These are phyloP conservation scores for Amphimedon queenslandica DNA, from an alignment of 37 sponge, comb jelly and placozoan genomes.

Conservation along the genomic window DNA sequence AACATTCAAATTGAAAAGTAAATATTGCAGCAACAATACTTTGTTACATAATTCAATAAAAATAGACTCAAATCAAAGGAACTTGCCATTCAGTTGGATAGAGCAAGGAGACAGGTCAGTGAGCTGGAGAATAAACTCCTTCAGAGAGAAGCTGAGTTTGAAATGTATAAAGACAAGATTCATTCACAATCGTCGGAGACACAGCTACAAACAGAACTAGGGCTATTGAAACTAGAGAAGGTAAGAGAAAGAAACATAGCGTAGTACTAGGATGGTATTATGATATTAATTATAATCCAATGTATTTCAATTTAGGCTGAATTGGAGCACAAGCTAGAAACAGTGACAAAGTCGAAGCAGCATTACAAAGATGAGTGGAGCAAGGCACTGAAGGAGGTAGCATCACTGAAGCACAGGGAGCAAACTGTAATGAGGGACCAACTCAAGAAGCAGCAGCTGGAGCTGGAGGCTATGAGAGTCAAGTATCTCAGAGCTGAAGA, in stretches of 20 bases:
- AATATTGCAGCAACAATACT: not conserved
- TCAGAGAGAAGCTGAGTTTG: constrained; percentile 59
- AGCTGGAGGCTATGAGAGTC: constrained; percentile 62
- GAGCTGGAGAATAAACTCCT: constrained; percentile 31
- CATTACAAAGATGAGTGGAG: constrained; percentile 98
- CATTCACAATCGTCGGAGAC: constrained; percentile 61
- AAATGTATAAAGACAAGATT: constrained; percentile 38
- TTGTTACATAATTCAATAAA: not conserved
- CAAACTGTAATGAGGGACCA: constrained; percentile 40
- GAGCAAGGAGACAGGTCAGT: constrained; percentile 46
- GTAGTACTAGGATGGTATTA: not conserved
- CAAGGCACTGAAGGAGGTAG: constrained; percentile 77
- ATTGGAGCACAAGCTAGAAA: constrained; percentile 75
- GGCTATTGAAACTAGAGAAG: constrained; percentile 84
- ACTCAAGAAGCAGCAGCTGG: constrained; percentile 62
- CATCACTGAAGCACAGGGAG: constrained; percentile 65
- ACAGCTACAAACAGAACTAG: constrained; percentile 71
- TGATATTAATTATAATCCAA: constrained; percentile 4
- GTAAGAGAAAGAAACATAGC: constrained; percentile 12
- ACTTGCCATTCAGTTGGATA: constrained; percentile 33
- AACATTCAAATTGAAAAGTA: constrained; percentile 48
- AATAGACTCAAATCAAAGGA: constrained; percentile 37
- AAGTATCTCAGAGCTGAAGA: constrained; percentile 61
- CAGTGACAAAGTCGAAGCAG: constrained; percentile 65
- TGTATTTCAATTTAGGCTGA: constrained; percentile 51